Evolutionary conservation across 2,113 vertebrate species (phyloP), one percentile per base, ranked within the genome.

Genomic region (Sisor rabdophorus): DNA sequence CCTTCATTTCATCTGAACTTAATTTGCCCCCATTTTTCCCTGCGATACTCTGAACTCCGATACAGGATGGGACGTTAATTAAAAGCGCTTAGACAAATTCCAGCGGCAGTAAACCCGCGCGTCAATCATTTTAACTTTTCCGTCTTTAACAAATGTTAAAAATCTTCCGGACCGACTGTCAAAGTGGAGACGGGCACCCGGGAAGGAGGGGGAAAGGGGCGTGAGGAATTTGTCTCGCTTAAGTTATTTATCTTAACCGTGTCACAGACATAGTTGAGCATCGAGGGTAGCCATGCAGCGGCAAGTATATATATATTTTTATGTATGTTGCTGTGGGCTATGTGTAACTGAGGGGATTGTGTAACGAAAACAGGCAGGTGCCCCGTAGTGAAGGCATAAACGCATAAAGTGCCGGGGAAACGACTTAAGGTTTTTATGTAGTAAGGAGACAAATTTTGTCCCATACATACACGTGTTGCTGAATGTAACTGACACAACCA

Each of bases 271-370:
- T 3, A 48, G 8, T 47, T 15, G 44, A 68, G 26, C 47, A 69
- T 50, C 44, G 1, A 86, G 85, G 78, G 80, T 80, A 76, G 85
- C 86, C 84, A 84, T 86, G 85, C 44, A 50, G 32, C 11, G 16
- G 84, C 86, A 87, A 89, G 86, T 85, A 86, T 88, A n/a, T n/a
- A n/a, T n/a, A n/a, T n/a, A n/a, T 85, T 84, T 86, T 83, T 89
- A 85, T 87, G 85, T 85, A 68, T 76, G 74, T 79, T 12, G 81
- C 88, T 84, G 17, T 55, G 22, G 86, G 88, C 84, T 72, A 60
- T 67, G 63, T 36, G 73, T 65, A 55, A 44, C 32, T 54, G 87
- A 88, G n/a, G n/a, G n/a, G 84, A 88, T 86, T 86, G 81, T 53
- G 70, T 10, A 22, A 63, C 67, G 63, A 69, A 78, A 73, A 63